Base-by-base conservation (phyloP, 2,113 vertebrate genomes). In the Heteronetta atricapilla region DNA sequence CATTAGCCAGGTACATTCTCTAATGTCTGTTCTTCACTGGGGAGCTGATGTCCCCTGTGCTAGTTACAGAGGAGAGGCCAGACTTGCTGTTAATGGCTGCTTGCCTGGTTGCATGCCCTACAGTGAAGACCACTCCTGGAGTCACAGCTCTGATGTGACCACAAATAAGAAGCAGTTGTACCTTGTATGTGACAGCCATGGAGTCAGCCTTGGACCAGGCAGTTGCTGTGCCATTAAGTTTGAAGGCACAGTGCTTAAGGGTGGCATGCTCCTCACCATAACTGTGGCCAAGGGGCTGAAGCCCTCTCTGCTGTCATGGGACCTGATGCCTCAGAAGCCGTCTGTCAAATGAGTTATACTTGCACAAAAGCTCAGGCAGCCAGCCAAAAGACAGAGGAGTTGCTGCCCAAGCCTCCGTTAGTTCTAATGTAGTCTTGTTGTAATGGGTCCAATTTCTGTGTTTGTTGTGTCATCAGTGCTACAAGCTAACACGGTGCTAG, bases 91-190 rank as follows among this genome's bases (percentile, higher is more conserved):
- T 40, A 33, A 56, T 67, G 16, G 6, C 26, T 16, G 48, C 21
- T 53, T 79, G n/a, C 10, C 59, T 21, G 18, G 14, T 4, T 22
- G 13, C 26, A 11, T 13, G 59, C 3, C 17, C 12, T 38, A 18
- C 19, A 14, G 7, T 14, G 6, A 58, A 9, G 19, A 44, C 53
- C 14, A 33, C 8, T 44, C 29, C 29, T 70, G 33, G 56, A 87
- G 66, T 40, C 44, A 56, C 25, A 63, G 21, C 28, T 36, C 10
- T 0, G 0, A 13, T 17, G 38, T 7, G 15, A 44, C 25, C 1
- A 26, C 13, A 44, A 28, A 23, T 11, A 8, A 58, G 46, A 63
- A 90, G 31, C 14, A 11, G 20, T 28, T 40, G 36, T 48, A n/a
- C 21, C 21, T 31, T 82, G 42, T 8, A 3, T 13, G 18, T 78